Percentiles rank a stretch among this genome's conserved stretches.
These are phyloP conservation scores for Caenorhabditis zanzibari DNA, from an alignment of 2,888 invertebrate species.

Conservation along the genomic window DNA sequence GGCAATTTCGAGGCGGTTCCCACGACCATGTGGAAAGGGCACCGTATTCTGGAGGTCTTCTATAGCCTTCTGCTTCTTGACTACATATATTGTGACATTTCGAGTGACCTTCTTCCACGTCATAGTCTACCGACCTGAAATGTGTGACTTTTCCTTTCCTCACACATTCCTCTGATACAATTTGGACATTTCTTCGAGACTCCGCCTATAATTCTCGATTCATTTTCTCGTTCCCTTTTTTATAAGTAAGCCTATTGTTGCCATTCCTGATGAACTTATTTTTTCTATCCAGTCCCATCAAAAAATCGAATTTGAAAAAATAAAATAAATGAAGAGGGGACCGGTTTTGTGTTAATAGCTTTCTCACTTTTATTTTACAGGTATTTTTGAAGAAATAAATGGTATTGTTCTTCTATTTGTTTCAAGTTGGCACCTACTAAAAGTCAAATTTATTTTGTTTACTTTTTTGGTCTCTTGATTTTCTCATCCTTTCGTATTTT, in stretches of 20 bases:
- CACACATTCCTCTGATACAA: constrained; percentile 32
- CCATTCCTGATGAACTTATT: constrained; percentile 27
- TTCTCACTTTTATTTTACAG: constrained; percentile 32
- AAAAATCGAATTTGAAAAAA: constrained; percentile 24
- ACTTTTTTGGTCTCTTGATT: not conserved
- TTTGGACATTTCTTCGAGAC: constrained; percentile 8
- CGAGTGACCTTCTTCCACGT: constrained; percentile 27
- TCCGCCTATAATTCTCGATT: constrained; percentile 26
- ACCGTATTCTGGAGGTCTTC: no score
- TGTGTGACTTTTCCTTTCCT: constrained; percentile 22
- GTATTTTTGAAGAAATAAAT: not conserved
- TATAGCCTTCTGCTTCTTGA: not conserved
- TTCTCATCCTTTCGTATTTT: not conserved
- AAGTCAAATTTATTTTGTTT: not conserved
- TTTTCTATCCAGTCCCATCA: constrained; percentile 17
- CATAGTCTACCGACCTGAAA: constrained; percentile 20
- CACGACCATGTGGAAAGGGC: no score
- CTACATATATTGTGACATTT: not conserved
- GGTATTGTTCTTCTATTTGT: constrained; percentile 22
- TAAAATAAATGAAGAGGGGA: constrained; percentile 21
- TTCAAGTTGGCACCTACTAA: constrained; percentile 17
- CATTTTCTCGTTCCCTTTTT: constrained; percentile 8
- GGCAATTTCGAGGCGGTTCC: no score
- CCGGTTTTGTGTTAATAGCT: constrained; percentile 57
- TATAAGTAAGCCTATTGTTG: constrained; percentile 35